phyloP scores from a whole-genome alignment of 2,888 invertebrate genomes.

The Azorinus chamasolen region DNA sequence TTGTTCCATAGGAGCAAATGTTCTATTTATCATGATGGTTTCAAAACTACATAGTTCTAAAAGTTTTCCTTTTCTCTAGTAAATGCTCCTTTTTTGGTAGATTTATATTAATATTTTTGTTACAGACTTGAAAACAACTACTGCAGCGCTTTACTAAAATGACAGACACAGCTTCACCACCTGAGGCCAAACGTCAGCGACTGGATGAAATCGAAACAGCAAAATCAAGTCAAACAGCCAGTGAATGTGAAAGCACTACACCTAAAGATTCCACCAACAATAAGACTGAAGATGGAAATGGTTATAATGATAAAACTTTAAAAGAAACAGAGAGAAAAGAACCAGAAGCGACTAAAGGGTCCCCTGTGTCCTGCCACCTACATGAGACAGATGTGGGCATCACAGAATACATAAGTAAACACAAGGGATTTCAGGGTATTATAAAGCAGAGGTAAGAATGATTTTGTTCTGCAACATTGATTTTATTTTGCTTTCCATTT shows the following conservation, averaged over 20 bases:
- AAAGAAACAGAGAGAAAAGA: no score
- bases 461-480: no score
- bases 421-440: conserved; percentile 81
- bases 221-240: not conserved
- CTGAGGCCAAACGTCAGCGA: conserved; percentile 7
- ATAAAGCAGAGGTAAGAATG: conserved; percentile 85
- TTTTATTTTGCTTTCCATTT: no score
- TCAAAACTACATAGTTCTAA: no score
- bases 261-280: not conserved
- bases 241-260: not conserved
- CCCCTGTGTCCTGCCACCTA: conserved; percentile 7
- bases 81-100: no score
- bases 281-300: not conserved
- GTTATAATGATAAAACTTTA: not conserved
- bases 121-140: no score
- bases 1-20: no score
- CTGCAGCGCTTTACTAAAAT: no score
- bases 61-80: no score
- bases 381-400: conserved; percentile 83
- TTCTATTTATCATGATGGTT: no score
- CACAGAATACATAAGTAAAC: conserved; percentile 80
- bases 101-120: no score
- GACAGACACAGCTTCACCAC: conserved; percentile 5
- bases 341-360: not conserved
- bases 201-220: not conserved